Base-by-base conservation (phyloP, 2,888 invertebrate genomes). In the Hirudinaria manillensis region DNA sequence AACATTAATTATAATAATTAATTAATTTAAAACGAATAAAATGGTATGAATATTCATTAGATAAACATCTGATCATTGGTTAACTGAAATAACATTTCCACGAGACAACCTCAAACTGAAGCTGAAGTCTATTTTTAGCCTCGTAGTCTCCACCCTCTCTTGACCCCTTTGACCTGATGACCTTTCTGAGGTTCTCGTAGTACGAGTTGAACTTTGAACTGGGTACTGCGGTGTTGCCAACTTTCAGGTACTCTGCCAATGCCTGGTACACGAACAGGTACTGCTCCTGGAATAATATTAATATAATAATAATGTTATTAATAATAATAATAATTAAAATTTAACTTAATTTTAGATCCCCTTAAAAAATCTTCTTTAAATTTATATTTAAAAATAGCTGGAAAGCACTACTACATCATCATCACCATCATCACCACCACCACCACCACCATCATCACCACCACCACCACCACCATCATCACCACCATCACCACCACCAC, bases 91-190 rank as follows among this genome's bases (percentile, higher is more conserved):
- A 29, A 29, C 68, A 32, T 7, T 6, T 2, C 61, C n/a, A n/a
- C n/a, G 13, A 61, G 3, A 13, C 29, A 34, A 84, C 83, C 78
- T 83, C 80, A 81, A 82, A 84, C 80, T 84, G 83, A 67, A 82
- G 80, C 75, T 84, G 81, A 53, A 84, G 77, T 75, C 29, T 67
- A 27, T 67, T 67, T 21, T 67, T 67, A 70, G 27, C 1, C 3
- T 7, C 70, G 24, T 32, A n/a, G 16, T 70, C 70, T 3, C 24
- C 51, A n/a, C 34, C 72, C 10, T 10, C 38, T 13, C n/a, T 36
- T n/a, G 13, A 24, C 16, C 80, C 81, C 75, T 81, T 82, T 53
- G 79, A 79, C 7, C 79, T 78, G 72, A 83, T 82, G 75, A 79
- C 51, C 24, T 70, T 34, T 6, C 72, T 73, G 65, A 80, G 70